Base-by-base conservation (phyloP, 2,888 invertebrate species). In the Drosophila macrospina region DNA sequence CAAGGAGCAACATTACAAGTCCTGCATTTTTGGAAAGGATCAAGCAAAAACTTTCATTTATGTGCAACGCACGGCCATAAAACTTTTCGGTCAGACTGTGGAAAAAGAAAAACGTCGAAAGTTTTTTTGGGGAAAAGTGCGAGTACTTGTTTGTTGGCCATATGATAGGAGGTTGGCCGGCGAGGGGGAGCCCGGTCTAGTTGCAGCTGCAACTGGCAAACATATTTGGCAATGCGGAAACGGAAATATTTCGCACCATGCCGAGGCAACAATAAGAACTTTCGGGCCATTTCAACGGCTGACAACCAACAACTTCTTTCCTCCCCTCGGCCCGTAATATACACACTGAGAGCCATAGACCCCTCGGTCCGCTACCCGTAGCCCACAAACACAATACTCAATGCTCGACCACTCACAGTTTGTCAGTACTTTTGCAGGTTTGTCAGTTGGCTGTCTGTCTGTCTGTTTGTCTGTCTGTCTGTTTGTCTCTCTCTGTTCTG, bases 171-270 rank as follows among this genome's bases (percentile, higher is more conserved):
- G 24, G 26, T 10, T 52, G 30, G 16, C 28, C 10, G 13, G 10
- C 42, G 5, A 3, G 32, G 24, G 20, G 10, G 45, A 20, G 61
- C 13, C n/a, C n/a, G n/a, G 44, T 52, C 41, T 39, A 52, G 63
- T 56, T 76, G 76, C 72, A 75, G 67, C 50, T 75, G 74, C 74
- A 76, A 45, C 76, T 70, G 72, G 78, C 78, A 85, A 87, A 78
- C 83, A 87, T 87, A 84, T 87, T 84, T 81, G 83, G 85, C 82
- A 78, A 83, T 83, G 78, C 89, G 85, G 89, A 89, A 89, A 74
- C 85, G 89, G 88, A 88, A 88, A 88, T 88, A 88, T 88, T 89
- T 89, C 87, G 80, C 89, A 87, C 88, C 77, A 86, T 70, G 80
- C 67, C 70, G 69, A 78, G 82, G 80, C 86, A 85, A 78, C 85